Evolutionary conservation across 1,140 invertebrate species (phyloP).

Genomic region (Bathynomus jamesi): DNA sequence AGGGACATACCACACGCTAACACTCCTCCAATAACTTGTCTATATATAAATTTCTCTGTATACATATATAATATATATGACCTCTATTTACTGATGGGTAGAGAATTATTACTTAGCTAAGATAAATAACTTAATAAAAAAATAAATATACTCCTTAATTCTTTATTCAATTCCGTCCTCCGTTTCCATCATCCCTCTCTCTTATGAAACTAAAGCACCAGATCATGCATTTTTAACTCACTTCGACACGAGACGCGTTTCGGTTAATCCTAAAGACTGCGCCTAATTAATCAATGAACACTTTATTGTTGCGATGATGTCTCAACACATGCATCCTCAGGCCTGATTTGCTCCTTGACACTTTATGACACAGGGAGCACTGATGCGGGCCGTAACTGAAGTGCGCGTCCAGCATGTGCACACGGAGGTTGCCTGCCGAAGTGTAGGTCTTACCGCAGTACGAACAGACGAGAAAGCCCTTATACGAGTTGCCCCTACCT

Average conservation of each 20-base stretch:
- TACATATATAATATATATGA: background rate
- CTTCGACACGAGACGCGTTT: too few relatives aligned
- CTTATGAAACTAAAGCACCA: too few relatives aligned
- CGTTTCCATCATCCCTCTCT: too few relatives aligned
- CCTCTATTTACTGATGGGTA: too few relatives aligned
- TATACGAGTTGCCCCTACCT: slow-evolving; percentile 33
- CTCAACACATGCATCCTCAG: slow-evolving; percentile 36
- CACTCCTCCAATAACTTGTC: too few relatives aligned
- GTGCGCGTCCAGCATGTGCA: slow-evolving; percentile 36
- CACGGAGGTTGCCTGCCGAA: slow-evolving; percentile 35
- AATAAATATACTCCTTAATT: too few relatives aligned
- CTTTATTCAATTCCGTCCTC: too few relatives aligned
- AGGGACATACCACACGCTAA: too few relatives aligned
- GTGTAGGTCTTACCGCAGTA: slow-evolving; percentile 37
- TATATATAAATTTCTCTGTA: background rate
- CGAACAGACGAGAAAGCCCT: slow-evolving; percentile 32
- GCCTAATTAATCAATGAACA: background rate
- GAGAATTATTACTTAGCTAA: too few relatives aligned
- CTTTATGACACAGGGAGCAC: slow-evolving; percentile 34
- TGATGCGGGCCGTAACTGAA: slow-evolving; percentile 34
- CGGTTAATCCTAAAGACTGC: too few relatives aligned
- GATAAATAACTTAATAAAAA: too few relatives aligned
- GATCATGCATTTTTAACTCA: too few relatives aligned
- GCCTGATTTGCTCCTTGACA: slow-evolving; percentile 34
- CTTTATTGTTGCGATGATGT: slow-evolving; percentile 26